Evolutionary conservation across 2,797 vertebrate genomes (phyloP), one percentile per base, ranked within the genome.

Genomic region (Poecilia picta): DNA sequence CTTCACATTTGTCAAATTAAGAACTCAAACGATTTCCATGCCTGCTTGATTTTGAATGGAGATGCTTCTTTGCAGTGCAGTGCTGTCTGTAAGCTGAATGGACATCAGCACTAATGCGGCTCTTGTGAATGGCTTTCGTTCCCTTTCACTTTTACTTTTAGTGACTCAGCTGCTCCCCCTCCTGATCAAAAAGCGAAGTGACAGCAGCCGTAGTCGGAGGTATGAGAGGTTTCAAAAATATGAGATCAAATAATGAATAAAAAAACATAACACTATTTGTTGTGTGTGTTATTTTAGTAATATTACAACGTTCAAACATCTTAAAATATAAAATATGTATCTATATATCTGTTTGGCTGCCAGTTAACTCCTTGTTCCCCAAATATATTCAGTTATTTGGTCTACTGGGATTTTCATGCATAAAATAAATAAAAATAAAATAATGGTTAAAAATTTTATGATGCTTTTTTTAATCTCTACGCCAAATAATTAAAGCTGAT

Each of bases 31-130:
- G 57, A 80, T 76, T 80, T 70, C 2, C 5, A 15, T 0, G 46
- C 47, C 47, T 43, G 46, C 74, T 74, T 10, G 18, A 12, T 74
- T 86, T 75, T 93, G 88, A 92, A 91, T 89, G 89, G 75, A 73
- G 79, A 8, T 0, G 59, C 66, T 79, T 23, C 46, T 82, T 36
- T 51, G 59, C 82, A 78, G 83, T 51, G 66, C 82, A 78, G 83
- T 0, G 49, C 75, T 39, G 76, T 73, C 12, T 47, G 62, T 59
- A 55, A 77, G 78, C 25, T 91, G 92, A 93, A 94, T 91, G 93
- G 82, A 62, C 1, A 2, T 62, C 53, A 46, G 79, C 51, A 1
- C 68, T 4, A 12, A 6, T 74, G 78, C 83, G 28, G 76, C 84
- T 74, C 2, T 78, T 87, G 80, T 91, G 89, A 93, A 93, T 89